A percentile compares a stretch with the other conserved stretches of the same genome.
Conservation (phyloP, 2,113 vertebrate species). For the Melanerpes formicivorus region DNA sequence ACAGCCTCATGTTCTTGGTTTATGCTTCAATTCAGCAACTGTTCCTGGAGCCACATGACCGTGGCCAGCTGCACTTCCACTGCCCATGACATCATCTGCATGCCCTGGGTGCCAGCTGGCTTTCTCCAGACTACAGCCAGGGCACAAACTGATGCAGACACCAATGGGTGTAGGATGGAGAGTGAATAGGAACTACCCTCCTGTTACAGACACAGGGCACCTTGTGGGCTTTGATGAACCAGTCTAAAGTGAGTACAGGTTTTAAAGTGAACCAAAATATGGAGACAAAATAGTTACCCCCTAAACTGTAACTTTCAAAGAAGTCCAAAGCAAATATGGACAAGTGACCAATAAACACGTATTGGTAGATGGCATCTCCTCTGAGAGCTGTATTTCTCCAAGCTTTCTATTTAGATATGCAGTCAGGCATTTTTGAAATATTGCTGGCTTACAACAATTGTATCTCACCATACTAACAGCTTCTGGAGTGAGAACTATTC, state of each 20-base stretch:
- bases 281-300: background rate
- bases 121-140: background rate
- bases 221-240: background rate
- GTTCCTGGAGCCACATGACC: background rate
- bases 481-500: background rate
- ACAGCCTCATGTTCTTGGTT: background rate
- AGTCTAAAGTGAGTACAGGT: background rate
- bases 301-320: background rate
- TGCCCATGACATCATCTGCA: background rate
- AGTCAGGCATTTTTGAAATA: background rate
- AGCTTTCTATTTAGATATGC: background rate
- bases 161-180: accelerated
- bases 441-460: background rate
- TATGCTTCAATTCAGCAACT: background rate
- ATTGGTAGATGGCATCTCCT: background rate
- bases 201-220: background rate
- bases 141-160: background rate
- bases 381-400: background rate
- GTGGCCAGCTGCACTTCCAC: background rate
- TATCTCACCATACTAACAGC: background rate
- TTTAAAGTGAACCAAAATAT: background rate
- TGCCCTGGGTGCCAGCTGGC: background rate
- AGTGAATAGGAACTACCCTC: background rate
- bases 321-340: background rate
- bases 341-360: background rate